A percentile compares a stretch with the other conserved stretches of the same genome.
Conservation (phyloP, 2,888 invertebrate species). For the Lymantria monacha region DNA sequence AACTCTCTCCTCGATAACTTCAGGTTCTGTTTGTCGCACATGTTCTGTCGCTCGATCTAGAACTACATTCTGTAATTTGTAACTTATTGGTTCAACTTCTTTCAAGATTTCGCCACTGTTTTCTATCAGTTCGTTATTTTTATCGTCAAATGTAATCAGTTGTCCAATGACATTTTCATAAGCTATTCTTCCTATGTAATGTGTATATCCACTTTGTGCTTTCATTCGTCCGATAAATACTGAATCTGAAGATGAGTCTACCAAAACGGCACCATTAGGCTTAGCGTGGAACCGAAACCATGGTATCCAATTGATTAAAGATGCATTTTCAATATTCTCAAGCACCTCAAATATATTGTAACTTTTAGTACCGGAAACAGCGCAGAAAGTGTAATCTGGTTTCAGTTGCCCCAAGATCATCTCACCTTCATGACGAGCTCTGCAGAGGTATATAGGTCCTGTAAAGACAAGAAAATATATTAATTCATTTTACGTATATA, state of each 20-base stretch:
- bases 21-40: constrained; percentile 69
- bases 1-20: constrained; percentile 76
- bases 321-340: constrained; percentile 89
- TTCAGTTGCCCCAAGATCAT: constrained; percentile 88
- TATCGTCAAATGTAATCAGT: constrained; percentile 85
- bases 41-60: constrained; percentile 80
- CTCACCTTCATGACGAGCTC: constrained; percentile 86
- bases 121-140: constrained; percentile 78
- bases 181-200: constrained; percentile 88
- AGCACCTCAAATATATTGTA: constrained; percentile 86
- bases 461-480: constrained; percentile 21
- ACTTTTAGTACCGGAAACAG: constrained; percentile 83
- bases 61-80: constrained; percentile 87
- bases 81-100: constrained; percentile 90
- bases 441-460: constrained; percentile 87
- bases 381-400: constrained; percentile 83
- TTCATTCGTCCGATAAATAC: constrained; percentile 67
- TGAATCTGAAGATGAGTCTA: constrained; percentile 68
- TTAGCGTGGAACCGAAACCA: constrained; percentile 87
- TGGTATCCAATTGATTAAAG: constrained; percentile 88
- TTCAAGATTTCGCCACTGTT: constrained; percentile 89
- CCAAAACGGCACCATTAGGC: constrained; percentile 86
- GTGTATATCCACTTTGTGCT: constrained; percentile 62
- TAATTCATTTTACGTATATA: neutral
- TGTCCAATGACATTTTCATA: constrained; percentile 85